Percentiles rank a stretch among this genome's conserved stretches.
Evolutionary conservation across 2,797 vertebrate genomes (phyloP).

Genomic region (Schizothorax lantsangensis): DNA sequence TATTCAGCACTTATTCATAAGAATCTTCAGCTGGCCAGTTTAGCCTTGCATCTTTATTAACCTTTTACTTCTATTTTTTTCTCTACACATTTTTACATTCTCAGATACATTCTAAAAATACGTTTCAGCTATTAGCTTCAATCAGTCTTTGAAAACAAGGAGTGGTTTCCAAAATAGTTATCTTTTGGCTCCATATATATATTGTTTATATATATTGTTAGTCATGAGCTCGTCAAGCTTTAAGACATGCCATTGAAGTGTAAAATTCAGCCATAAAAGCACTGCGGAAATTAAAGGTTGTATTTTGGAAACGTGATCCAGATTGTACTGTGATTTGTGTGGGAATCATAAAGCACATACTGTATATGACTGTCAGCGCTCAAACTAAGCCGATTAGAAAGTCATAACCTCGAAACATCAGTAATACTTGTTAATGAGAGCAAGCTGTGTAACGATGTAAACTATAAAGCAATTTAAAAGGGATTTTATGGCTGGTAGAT

Average conservation of each 20-base stretch:
- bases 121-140: neutral
- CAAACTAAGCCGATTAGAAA: constrained; percentile 35
- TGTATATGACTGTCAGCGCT: constrained; percentile 5
- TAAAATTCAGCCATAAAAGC: constrained; percentile 1
- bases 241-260: neutral
- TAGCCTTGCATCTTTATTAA: constrained; percentile 11
- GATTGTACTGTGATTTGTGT: neutral
- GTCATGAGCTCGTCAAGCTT: neutral
- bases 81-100: neutral
- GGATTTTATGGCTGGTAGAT: constrained; percentile 32
- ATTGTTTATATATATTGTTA: constrained; percentile 3
- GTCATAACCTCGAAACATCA: constrained; percentile 30
- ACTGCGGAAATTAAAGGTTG: neutral
- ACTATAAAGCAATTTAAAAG: constrained; percentile 18
- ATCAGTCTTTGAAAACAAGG: neutral
- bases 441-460: constrained; percentile 33
- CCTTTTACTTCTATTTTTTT: neutral
- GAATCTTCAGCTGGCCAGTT: neutral
- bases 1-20: neutral
- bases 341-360: constrained; percentile 19
- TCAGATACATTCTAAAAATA: neutral
- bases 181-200: neutral
- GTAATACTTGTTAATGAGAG: constrained; percentile 16
- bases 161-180: neutral
- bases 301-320: neutral